Base-by-base conservation (phyloP, 2,888 invertebrate species). In the Hermaeophaga mercurialis region DNA sequence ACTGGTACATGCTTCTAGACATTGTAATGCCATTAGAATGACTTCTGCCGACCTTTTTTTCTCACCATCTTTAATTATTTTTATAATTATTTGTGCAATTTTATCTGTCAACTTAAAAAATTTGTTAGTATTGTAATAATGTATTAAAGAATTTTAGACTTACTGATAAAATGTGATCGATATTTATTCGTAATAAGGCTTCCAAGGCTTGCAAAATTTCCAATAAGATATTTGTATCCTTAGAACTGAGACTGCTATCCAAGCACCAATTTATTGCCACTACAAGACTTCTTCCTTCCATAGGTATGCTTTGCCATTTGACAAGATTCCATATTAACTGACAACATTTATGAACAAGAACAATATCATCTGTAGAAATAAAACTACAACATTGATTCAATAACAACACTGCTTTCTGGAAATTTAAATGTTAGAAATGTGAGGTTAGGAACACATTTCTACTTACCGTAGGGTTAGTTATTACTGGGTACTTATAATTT, bases 341-440 rank as follows among this genome's bases (percentile, higher is more conserved):
- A 63, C 85, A 83, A 57, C 81, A 79, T 77, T 85, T 85, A 17
- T 82, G 79, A 4, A 82, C 80, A 45, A 85, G 70, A 52, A 79
- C 77, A 46, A 80, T 79, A 70, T 86, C 84, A 22, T 74, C 75
- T 3, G 83, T 79, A 24, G 73, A 69, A 28, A 79, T 70, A 22
- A 75, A 61, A 22, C 66, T 69, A 53, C 77, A 77, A 52, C 74
- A 75, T 53, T 77, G 75, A 58, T 77, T 73, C 1, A 79, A 64
- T 12, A 79, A 60, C 34, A 77, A 69, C 3, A 74, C 69, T 14
- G 75, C 76, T 71, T 74, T 75, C 78, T 78, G 56, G 47, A 74
- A 74, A 33, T 43, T 2, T 5, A 49, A 44, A 31, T 28, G n/a
- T 11, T 4, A n/a, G 19, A 44, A 44, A 59, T 41, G 36, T 46